A percentile compares a stretch with the other conserved stretches of the same genome.
Evolutionary conservation across 1,140 invertebrate species (phyloP).

Genomic region (Orchestia grillus): DNA sequence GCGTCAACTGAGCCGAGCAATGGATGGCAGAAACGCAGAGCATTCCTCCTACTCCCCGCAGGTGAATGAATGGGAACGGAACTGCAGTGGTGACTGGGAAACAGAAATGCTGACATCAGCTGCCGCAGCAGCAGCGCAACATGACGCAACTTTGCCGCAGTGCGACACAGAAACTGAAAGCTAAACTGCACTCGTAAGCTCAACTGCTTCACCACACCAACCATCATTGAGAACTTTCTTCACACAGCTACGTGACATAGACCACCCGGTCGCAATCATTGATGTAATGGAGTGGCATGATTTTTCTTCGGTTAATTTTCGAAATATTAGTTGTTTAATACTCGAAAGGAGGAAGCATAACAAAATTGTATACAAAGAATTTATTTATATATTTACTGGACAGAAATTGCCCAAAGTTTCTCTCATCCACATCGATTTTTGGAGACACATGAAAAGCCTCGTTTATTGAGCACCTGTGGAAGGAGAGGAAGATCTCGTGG

Average conservation of each 20-base stretch:
- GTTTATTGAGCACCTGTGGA: too few relatives aligned
- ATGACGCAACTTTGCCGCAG: conserved; percentile 6
- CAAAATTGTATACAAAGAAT: too few relatives aligned
- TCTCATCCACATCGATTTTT: too few relatives aligned
- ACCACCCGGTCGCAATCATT: not conserved
- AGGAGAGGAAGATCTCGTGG: too few relatives aligned
- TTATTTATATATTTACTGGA: too few relatives aligned
- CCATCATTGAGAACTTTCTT: not conserved
- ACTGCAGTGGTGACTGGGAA: not conserved
- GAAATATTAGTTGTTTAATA: too few relatives aligned
- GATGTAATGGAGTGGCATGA: not conserved
- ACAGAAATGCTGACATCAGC: conserved; percentile 18
- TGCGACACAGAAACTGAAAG: not conserved
- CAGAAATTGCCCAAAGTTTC: too few relatives aligned
- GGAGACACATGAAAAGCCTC: too few relatives aligned
- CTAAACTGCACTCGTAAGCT: not conserved
- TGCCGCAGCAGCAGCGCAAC: not conserved
- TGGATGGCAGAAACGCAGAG: not conserved
- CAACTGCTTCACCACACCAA: not conserved
- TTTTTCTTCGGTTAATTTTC: too few relatives aligned
- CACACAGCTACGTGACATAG: not conserved
- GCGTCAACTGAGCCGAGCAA: not conserved
- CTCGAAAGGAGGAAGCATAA: too few relatives aligned
- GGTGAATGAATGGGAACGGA: conserved; percentile 12
- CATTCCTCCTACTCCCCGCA: not conserved